Evolutionary conservation across 2,113 vertebrate species (phyloP).

Genomic region (Motacilla alba): DNA sequence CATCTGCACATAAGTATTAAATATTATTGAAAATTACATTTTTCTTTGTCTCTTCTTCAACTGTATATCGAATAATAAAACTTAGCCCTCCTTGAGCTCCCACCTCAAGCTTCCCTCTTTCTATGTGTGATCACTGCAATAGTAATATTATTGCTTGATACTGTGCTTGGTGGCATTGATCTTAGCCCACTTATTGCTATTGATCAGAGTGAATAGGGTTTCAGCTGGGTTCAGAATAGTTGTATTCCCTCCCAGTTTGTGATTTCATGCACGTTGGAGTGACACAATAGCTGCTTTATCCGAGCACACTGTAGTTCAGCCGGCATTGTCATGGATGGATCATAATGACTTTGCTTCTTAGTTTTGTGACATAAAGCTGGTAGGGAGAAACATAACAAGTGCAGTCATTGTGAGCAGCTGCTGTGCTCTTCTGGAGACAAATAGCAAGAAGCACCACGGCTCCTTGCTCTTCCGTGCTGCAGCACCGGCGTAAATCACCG

Average conservation of each 20-base stretch:
- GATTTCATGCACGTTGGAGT: background rate
- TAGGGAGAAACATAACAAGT: background rate
- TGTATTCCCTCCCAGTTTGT: background rate
- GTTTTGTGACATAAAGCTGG: background rate
- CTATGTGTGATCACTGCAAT: background rate
- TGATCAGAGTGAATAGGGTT: background rate
- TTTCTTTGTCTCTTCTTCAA: background rate
- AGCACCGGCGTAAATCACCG: background rate
- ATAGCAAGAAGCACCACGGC: background rate
- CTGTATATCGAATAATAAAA: background rate
- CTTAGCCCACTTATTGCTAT: background rate
- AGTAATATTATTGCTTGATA: background rate
- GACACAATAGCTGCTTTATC: background rate
- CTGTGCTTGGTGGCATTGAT: background rate
- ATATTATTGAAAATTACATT: background rate
- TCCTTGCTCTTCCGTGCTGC: background rate
- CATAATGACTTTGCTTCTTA: background rate
- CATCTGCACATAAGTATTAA: background rate
- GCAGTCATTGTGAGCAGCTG: background rate
- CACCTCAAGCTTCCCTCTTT: background rate
- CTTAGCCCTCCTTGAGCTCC: background rate
- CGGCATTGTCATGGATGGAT: background rate
- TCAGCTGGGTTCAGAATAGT: background rate
- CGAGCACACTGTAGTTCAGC: background rate
- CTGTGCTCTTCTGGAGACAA: constrained; percentile 17